Base-by-base conservation (phyloP, 2,113 vertebrate genomes). In the Tretioscincus oriximinensis region DNA sequence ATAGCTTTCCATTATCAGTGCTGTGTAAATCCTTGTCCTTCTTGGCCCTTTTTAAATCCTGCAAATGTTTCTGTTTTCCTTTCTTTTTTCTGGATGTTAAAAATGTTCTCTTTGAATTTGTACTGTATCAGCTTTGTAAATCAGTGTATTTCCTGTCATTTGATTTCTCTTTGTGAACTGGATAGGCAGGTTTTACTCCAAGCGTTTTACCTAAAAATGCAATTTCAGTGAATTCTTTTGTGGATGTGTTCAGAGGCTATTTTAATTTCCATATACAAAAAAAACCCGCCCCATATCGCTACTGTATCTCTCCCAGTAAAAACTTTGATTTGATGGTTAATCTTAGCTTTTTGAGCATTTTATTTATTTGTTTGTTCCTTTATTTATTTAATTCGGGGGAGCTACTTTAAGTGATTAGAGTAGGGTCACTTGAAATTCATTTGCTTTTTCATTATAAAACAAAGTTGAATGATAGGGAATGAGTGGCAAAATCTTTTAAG, bases 131-230 rank as follows among this genome's bases (percentile, higher is more conserved):
- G 87, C 90, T 92, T 92, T 94, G 93, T 90, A 94, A 95, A 95
- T 94, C 83, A 93, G 84, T 85, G 87, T 79, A 90, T 94, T 88
- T 92, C 81, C 85, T 85, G 88, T 86, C 87, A 87, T 92, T 93
- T 93, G 93, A 94, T 94, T 95, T 92, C 93, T 91, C 92, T 95
- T 91, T 95, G 94, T 94, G 92, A 94, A 88, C 81, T 9, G 84
- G 84, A 77, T 45, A 94, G 82, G 66, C 87, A 87, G 93, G 93
- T 94, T 95, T 72, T 9, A 92, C 54, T 18, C 54, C 54, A 4
- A 85, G 81, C 88, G 76, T 90, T 92, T 85, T 92, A 90, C 90
- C 86, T 90, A 88, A 82, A 82, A 92, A 84, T 86, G 86, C 93
- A 94, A 95, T 95, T 94, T 92, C 90, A 94, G 90, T 89, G 89